These are phyloP conservation scores for Theonella swinhoei DNA, from an alignment of 37 sponge, comb jelly and placozoan genomes.

Conservation along the genomic window DNA sequence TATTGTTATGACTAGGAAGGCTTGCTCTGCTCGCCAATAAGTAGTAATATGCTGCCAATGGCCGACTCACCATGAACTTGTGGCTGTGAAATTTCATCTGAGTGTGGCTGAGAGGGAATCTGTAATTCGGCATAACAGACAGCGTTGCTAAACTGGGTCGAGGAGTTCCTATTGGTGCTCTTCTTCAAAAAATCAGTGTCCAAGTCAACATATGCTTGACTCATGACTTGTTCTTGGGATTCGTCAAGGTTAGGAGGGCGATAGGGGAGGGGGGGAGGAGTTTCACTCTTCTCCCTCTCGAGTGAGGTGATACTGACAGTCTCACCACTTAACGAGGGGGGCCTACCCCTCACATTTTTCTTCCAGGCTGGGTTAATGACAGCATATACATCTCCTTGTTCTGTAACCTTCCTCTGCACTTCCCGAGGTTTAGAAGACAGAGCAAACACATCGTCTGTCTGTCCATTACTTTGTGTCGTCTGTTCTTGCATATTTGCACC, in stretches of 20 bases:
- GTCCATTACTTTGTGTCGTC: not conserved
- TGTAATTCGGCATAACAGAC: no score
- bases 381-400: constrained; percentile 32
- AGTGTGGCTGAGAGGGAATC: no score
- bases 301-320: not conserved
- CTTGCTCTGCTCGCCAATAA: no score
- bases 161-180: no score
- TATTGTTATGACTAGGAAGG: no score
- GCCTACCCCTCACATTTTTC: constrained; percentile 7
- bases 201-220: not conserved
- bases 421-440: not conserved
- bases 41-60: no score
- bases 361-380: constrained; percentile 9
- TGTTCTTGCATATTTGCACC: not conserved
- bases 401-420: constrained; percentile 5
- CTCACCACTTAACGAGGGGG: not conserved
- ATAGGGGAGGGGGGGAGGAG: constrained; percentile 3
- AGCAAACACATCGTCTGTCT: not conserved
- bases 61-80: no score
- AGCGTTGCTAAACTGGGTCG: no score
- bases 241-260: not conserved
- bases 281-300: not conserved
- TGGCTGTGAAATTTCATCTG: no score
- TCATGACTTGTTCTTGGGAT: not conserved
- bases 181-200: not conserved